Conservation (phyloP, 2,888 invertebrate genomes). For the Nowickia ferox region DNA sequence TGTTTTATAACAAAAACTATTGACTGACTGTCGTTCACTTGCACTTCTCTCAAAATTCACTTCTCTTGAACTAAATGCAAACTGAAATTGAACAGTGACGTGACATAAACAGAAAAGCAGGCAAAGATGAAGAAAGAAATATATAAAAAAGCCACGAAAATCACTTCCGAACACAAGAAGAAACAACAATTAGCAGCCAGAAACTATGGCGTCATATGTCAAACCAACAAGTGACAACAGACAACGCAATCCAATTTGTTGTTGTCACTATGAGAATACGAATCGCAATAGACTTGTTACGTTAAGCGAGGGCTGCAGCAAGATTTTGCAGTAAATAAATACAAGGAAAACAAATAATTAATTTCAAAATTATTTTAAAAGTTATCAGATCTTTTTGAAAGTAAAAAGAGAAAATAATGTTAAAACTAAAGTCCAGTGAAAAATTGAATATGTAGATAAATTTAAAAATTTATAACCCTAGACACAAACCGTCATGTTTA, state of each 20-base stretch:
- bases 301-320: not conserved
- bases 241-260: slow-evolving; percentile 32
- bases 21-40: not conserved
- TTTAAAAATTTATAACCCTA: too few species aligned
- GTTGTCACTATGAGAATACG: slow-evolving; percentile 18
- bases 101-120: not conserved
- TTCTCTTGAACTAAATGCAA: too few species aligned
- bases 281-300: not conserved
- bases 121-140: not conserved
- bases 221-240: slow-evolving; percentile 40
- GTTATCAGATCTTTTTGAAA: too few species aligned
- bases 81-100: not conserved
- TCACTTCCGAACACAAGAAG: not conserved
- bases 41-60: slow-evolving; percentile 33
- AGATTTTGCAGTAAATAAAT: not conserved
- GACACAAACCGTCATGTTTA: too few species aligned
- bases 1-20: not conserved
- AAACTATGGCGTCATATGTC: slow-evolving; percentile 61
- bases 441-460: too few species aligned
- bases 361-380: too few species aligned
- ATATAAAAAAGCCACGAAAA: not conserved
- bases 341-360: too few species aligned
- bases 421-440: too few species aligned
- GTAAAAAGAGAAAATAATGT: too few species aligned
- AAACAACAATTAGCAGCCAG: slow-evolving; percentile 18